Evolutionary conservation across 2,888 invertebrate species (phyloP).

Genomic region (Ophioninae sp.): DNA sequence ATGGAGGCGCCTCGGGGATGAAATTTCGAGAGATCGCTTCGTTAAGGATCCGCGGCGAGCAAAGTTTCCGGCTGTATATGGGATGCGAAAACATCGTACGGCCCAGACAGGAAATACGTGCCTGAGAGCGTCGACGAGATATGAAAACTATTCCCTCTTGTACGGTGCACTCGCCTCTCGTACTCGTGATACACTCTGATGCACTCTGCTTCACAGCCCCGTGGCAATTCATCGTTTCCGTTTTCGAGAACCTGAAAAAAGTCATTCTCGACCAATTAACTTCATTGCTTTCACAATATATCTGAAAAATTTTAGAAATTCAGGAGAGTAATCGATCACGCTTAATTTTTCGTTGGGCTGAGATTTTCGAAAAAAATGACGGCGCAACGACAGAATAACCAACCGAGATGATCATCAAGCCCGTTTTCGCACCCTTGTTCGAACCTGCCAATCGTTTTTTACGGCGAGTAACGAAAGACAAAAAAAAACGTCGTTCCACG

Average conservation of each 20-base stretch:
- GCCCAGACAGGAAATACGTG: conserved; percentile 40
- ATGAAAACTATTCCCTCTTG: conserved; percentile 33
- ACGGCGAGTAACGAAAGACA: conserved; percentile 21
- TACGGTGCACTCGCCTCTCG: neutral
- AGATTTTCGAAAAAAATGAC: too few species aligned
- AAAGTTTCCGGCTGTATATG: conserved; percentile 35
- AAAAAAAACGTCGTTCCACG: neutral
- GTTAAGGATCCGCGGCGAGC: conserved; percentile 50
- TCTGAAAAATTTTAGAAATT: too few species aligned
- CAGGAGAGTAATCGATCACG: too few species aligned
- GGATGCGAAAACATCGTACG: conserved; percentile 29
- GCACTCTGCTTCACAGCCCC: too few species aligned
- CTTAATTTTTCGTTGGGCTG: too few species aligned
- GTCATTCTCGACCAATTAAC: too few species aligned
- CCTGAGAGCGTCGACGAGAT: conserved; percentile 6
- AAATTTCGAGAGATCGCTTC: conserved; percentile 53
- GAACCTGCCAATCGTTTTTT: conserved; percentile 22
- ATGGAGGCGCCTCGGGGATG: conserved; percentile 44
- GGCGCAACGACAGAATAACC: too few species aligned
- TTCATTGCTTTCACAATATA: too few species aligned
- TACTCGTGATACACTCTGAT: neutral
- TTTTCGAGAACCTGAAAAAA: too few species aligned
- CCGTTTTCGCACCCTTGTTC: neutral
- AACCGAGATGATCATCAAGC: neutral
- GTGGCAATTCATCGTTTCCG: too few species aligned